Evolutionary conservation across 2,888 invertebrate genomes (phyloP), one percentile per base, ranked within the genome.

Genomic region (Drosophila affinis): DNA sequence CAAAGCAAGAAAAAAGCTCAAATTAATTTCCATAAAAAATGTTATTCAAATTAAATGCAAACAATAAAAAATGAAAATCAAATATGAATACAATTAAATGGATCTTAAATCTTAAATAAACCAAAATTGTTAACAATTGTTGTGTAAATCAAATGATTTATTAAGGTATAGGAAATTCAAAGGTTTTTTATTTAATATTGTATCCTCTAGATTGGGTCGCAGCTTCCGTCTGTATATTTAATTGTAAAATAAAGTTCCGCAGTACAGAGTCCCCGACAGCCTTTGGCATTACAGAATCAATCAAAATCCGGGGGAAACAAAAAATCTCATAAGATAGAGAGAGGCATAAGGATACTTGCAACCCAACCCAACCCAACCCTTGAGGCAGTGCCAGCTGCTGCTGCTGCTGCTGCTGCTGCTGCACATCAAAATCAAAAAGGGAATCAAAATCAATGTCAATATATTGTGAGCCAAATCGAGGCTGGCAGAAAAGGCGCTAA

Each of bases 381-480:
- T 27, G 17, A 17, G 65, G 65, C 47, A 29, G 34, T 63, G 29
- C 46, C 64, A 65, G 65, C 53, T 53, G 53, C 46, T 47, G 48
- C 45, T 18, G 18, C 18, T 18, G 18, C 18, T 21, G 21, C 3
- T 21, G 2, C 21, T 21, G 21, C 21, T 21, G 21, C 1, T 21
- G 64, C 79, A 79, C 80, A 77, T 83, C 75, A 78, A 64, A 78
- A 83, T 78, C 51, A 52, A 52, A 52, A 44, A 72, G 72, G 51
- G 62, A 70, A 72, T 72, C 71, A 72, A 72, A 72, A 54, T 72
- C 71, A 85, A 75, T 85, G 86, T 85, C 86, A 80, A 82, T 79
- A 82, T 80, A 68, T 68, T 67, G 45, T 76, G 79, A 74, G 65
- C 79, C 53, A 76, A 80, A 72, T 76, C 79, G 77, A 72, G 68